Conservation (phyloP, 1,140 invertebrate genomes). For the Drosophila triauraria region DNA sequence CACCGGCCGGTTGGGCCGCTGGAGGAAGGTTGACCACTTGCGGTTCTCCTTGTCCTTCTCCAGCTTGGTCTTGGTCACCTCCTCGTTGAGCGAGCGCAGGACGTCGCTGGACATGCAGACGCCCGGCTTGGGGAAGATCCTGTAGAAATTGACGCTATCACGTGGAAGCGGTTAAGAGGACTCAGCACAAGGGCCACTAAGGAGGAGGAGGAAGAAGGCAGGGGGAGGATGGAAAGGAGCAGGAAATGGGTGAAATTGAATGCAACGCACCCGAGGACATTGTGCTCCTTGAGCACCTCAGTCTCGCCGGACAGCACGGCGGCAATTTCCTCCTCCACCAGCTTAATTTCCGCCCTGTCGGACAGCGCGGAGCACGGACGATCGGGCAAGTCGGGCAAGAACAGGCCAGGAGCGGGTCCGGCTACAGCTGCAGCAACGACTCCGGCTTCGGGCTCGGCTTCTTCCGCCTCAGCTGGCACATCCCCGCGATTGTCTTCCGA, state of each 20-base stretch:
- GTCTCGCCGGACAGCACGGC: conserved; percentile 89
- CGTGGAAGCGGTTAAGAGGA: conserved; percentile 40
- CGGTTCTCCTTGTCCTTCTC: conserved; percentile 87
- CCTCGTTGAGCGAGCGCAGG: conserved; percentile 88
- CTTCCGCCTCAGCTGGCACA: conserved; percentile 15
- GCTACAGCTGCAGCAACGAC: background rate
- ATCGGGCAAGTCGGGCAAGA: conserved; percentile 76
- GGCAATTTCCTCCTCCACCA: conserved; percentile 89
- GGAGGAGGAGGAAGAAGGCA: background rate
- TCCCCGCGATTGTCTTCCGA: conserved; percentile 47
- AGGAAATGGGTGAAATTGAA: conserved; percentile 53
- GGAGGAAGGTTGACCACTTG: conserved; percentile 90
- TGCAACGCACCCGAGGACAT: conserved; percentile 88
- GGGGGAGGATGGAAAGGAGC: background rate
- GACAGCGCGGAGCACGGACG: conserved; percentile 76
- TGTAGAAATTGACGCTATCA: conserved; percentile 89
- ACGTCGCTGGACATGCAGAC: conserved; percentile 90
- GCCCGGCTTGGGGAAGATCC: conserved; percentile 88
- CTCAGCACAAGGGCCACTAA: conserved; percentile 5
- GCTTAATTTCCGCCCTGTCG: conserved; percentile 81
- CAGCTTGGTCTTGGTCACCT: conserved; percentile 84
- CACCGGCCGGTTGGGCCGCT: conserved; percentile 88
- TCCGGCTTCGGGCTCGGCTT: conserved; percentile 3
- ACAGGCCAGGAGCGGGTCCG: conserved; percentile 23
- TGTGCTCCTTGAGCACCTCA: conserved; percentile 88